Evolutionary conservation across 53 echinoderm and acorn worm species (phyloP).

Genomic region (Hippasteria phrygiana): DNA sequence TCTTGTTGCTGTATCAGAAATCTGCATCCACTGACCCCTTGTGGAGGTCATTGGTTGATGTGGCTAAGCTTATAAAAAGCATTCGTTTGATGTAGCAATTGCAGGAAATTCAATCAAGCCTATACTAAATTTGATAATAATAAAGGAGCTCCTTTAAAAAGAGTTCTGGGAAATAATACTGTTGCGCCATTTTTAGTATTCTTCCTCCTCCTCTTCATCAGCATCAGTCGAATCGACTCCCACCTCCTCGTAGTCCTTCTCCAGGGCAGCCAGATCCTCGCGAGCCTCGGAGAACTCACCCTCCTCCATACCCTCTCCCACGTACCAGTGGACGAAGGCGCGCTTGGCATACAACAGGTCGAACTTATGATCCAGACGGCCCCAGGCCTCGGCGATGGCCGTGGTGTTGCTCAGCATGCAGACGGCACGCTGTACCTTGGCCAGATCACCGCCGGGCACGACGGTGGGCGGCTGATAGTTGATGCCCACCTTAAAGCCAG

Average conservation of each 20-base stretch:
- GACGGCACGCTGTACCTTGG: conserved; percentile 93
- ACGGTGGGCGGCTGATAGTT: conserved; percentile 97
- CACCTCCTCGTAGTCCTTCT: conserved; percentile 96
- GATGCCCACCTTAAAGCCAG: conserved; percentile 98
- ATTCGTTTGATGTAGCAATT: no score
- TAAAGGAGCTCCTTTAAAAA: no score
- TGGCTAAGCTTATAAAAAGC: no score
- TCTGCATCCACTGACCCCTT: no score
- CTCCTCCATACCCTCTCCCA: conserved; percentile 98
- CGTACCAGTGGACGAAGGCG: conserved; percentile 97
- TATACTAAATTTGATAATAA: no score
- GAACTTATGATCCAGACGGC: conserved; percentile 95
- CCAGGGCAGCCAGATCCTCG: conserved; percentile 93
- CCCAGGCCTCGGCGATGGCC: conserved; percentile 97
- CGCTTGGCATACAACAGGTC: conserved; percentile 99
- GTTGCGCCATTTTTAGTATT: conserved; percentile 5
- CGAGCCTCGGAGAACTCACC: conserved; percentile 97
- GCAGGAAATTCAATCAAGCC: no score
- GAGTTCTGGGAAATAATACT: no score
- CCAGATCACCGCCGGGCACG: conserved; percentile 81
- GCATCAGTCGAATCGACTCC: not conserved
- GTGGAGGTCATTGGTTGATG: no score
- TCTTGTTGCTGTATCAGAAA: no score
- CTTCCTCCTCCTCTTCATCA: conserved; percentile 40
- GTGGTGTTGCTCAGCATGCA: conserved; percentile 99